phyloP scores from a whole-genome alignment of 2,113 vertebrate genomes.

The Mirounga angustirostris region DNA sequence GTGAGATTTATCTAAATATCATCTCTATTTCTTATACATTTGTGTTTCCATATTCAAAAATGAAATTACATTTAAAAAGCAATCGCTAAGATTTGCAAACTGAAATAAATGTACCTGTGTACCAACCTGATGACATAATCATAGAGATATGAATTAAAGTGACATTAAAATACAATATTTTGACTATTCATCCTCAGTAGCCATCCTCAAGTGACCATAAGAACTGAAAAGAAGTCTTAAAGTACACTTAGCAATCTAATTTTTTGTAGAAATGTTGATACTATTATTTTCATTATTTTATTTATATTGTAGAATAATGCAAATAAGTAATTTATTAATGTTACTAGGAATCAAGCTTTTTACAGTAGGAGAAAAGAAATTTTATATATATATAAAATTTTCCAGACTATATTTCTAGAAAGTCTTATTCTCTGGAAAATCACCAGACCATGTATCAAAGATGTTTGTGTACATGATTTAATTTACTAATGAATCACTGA shows the following conservation, averaged over 20 bases:
- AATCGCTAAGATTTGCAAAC: neutral
- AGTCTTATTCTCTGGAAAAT: neutral
- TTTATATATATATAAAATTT: neutral
- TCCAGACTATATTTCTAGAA: neutral
- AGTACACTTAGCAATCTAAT: neutral
- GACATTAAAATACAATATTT: constrained; percentile 21
- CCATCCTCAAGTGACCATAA: neutral
- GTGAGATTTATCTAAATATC: neutral
- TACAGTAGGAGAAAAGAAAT: neutral
- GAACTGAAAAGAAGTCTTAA: neutral
- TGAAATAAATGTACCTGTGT: neutral
- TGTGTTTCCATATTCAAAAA: neutral
- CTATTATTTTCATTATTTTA: constrained; percentile 13
- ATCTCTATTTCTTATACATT: neutral
- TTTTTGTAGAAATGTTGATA: neutral
- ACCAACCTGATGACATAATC: neutral
- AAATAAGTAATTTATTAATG: neutral
- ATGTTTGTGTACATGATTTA: neutral
- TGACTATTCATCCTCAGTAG: neutral
- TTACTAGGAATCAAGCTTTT: constrained; percentile 3
- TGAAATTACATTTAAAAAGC: neutral
- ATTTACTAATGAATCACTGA: neutral
- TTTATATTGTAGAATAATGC: neutral
- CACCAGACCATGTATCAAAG: neutral
- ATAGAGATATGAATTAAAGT: neutral